Conservation (phyloP, 2,888 invertebrate species). For the Microplitis manilae region DNA sequence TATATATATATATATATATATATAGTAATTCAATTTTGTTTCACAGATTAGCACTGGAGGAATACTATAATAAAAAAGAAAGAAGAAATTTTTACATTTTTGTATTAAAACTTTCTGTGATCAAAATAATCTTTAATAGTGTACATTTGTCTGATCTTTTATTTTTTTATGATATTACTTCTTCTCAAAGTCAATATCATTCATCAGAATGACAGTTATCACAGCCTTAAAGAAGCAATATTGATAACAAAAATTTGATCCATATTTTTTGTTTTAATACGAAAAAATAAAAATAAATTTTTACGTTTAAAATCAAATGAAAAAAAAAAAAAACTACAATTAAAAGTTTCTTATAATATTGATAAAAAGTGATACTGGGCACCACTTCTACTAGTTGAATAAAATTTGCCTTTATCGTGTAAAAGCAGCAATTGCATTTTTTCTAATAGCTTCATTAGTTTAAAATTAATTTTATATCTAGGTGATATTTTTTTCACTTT, state of each 20-base stretch:
- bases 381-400: no score
- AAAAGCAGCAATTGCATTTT: not conserved
- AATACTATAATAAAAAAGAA: constrained; percentile 39
- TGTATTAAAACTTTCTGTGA: not conserved
- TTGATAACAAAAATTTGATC: constrained; percentile 55
- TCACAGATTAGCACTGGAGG: constrained; percentile 29
- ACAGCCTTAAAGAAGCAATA: constrained; percentile 71
- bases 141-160: constrained; percentile 60
- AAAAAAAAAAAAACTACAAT: not conserved
- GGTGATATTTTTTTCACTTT: not conserved
- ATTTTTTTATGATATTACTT: constrained; percentile 69
- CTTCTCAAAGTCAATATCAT: constrained; percentile 62
- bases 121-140: constrained; percentile 60
- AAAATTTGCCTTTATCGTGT: not conserved
- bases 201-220: constrained; percentile 65
- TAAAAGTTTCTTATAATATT: not conserved
- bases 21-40: not conserved
- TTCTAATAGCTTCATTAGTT: not conserved
- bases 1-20: not conserved
- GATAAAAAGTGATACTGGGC: not conserved
- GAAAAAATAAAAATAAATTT: not conserved
- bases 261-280: constrained; percentile 23
- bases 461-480: not conserved
- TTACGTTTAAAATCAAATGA: not conserved
- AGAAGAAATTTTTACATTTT: constrained; percentile 25